Percentiles rank a stretch among this genome's conserved stretches.
Evolutionary conservation across 2,113 vertebrate genomes (phyloP).

Genomic region (Oncorhynchus gorbuscha): DNA sequence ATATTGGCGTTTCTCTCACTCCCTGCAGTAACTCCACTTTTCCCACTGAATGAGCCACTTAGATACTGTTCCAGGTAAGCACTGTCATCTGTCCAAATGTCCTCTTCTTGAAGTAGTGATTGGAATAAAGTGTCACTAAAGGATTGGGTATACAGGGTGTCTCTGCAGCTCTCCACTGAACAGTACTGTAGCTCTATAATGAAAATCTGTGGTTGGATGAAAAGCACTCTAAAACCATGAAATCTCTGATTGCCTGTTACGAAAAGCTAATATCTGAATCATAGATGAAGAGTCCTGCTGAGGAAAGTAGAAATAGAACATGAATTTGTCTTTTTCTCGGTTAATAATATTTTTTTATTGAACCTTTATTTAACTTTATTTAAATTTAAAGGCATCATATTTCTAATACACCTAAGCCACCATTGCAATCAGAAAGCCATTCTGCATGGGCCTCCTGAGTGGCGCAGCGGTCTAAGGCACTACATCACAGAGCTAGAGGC

Average conservation of each 20-base stretch:
- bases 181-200: not conserved
- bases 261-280: constrained; percentile 3
- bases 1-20: not conserved
- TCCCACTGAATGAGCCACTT: not conserved
- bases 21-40: not conserved
- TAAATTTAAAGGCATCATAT: constrained; percentile 6
- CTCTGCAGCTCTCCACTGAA: not conserved
- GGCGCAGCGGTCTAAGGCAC: too few relatives aligned
- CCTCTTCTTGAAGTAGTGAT: not conserved
- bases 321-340: not conserved
- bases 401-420: constrained; percentile 2
- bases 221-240: not conserved
- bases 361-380: too few relatives aligned
- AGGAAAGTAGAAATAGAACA: constrained; percentile 1
- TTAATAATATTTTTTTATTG: not conserved
- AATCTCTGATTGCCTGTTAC: not conserved
- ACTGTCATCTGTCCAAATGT: not conserved
- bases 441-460: not conserved
- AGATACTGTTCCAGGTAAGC: not conserved
- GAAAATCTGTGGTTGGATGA: not conserved
- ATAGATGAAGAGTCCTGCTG: not conserved
- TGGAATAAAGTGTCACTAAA: not conserved
- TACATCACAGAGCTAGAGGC: too few relatives aligned
- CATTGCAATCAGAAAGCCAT: not conserved
- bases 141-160: not conserved